Evolutionary conservation across 2,797 vertebrate species (phyloP), one percentile per base, ranked within the genome.

Genomic region (Tympanoctomys barrerae): DNA sequence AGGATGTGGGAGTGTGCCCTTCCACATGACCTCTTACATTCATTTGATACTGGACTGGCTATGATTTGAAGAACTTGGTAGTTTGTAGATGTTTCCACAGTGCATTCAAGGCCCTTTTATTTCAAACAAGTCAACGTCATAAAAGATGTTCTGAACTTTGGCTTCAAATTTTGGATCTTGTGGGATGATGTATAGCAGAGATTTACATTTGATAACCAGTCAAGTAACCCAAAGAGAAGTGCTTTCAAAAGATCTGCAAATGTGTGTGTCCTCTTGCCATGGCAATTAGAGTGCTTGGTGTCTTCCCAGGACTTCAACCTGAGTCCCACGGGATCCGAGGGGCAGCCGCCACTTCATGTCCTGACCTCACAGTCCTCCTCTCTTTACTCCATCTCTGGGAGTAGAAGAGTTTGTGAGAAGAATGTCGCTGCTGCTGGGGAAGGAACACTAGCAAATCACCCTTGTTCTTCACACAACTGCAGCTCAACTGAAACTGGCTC

Each of bases 41-140:
- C 4, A 66, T 71, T 77, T 96, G 94, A 14, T 66, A 8, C 61
- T 77, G 77, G 19, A 3, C n/a, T 10, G 54, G 31, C 28, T 89
- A 89, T 75, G 85, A 81, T 36, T 46, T 95, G 36, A n/a, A 61
- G 70, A 78, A 59, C 54, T 77, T 71, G 90, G 46, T 24, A 7
- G 13, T 14, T n/a, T 4, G 39, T 28, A 10, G 64, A 39, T 64
- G 66, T 66, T 94, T 89, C 62, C 42, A 70, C 94, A 95, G 46
- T 68, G 75, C 39, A 54, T 39, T 89, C 36, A 61, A 36, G 46
- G 62, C 6, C 28, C 49, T 73, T 61, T 8, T 10, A 26, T 87
- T 85, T 52, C 22, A 64, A 36, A 0, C 6, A 83, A 59, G 5
- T 54, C 31, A 73, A 52, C 39, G 39, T 54, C 89, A 28, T 26